Evolutionary conservation across 2,888 invertebrate species (phyloP), one percentile per base, ranked within the genome.

Genomic region (Drosophila melanosoma): DNA sequence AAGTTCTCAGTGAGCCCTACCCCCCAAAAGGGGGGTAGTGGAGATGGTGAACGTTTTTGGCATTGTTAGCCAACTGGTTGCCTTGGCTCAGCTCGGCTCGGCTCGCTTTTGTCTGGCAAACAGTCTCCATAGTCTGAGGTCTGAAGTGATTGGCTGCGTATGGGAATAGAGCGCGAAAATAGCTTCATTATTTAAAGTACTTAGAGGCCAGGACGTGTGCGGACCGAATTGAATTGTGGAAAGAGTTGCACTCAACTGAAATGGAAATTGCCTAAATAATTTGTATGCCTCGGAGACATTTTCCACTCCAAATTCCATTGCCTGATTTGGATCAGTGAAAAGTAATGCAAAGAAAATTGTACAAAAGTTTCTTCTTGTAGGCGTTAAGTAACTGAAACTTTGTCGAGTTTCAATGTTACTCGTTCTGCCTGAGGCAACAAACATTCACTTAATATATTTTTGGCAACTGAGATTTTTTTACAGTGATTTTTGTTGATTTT

Each of bases 141-240:
- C 81, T 76, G 73, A 87, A 89, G 85, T 86, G 89, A 86, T 86
- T 86, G 85, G 78, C 88, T 85, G 86, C 85, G 78, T 85, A 74
- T 86, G 85, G 85, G 85, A 86, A 86, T 85, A 87, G 88, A 77
- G 89, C 89, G 85, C 85, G 85, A 89, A 85, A 85, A 85, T 82
- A 78, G 88, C 85, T 86, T 86, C 85, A 86, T 86, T 89, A 89
- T 87, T 86, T 87, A 89, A 85, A 89, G 85, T 89, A 79, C 77
- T 76, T 81, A 89, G 81, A 69, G 61, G 66, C 63, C 79, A 74
- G 63, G 6, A 52, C 49, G 56, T 33, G 69, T 45, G 23, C 45
- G 62, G 35, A 45, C 58, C 54, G 60, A 66, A 17, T 56, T 56
- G 69, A 83, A 89, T 89, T 84, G 84, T 70, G 84, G 56, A 61